Evolutionary conservation across 2,888 invertebrate genomes (phyloP), one percentile per base, ranked within the genome.

Genomic region (Synanthedon tipuliformis): DNA sequence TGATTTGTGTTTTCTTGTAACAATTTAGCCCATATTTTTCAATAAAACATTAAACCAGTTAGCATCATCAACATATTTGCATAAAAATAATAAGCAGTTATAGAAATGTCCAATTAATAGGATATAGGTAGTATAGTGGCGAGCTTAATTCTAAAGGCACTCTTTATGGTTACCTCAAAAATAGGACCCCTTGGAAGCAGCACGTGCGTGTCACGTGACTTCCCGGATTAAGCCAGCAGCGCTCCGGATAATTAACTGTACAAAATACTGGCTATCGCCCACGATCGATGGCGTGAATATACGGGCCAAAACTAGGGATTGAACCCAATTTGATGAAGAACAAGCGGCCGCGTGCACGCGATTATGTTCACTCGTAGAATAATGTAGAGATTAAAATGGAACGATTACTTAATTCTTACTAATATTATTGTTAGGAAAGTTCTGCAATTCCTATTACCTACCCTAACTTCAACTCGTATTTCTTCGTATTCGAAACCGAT

Each of bases 181-280:
- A 75, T 77, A 73, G 65, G 65, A 63, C 65, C 67, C 66, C 65
- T 60, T 61, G 61, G 58, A 63, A 64, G 56, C 56, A 62, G 77
- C 86, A 82, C 86, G 86, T 87, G 86, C 79, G 69, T 65, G 78
- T 78, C 86, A 85, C 86, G 86, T 85, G 86, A 73, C 85, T 71
- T 61, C 62, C 69, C 71, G 85, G 86, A 86, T 87, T 84, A 86
- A 76, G 72, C 70, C 73, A 62, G 72, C 71, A 72, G 68, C 68
- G 69, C 71, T 71, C 72, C 73, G 79, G 81, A 82, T 86, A 86
- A 87, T 87, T 86, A 87, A 83, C 85, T 80, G 74, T 75, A 81
- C 81, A 85, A 85, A 86, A 81, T 75, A 75, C 73, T 73, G 68
- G 69, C 71, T 70, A 75, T 75, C 74, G 68, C 59, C 61, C 65